Conservation (phyloP, 1,140 invertebrate species). For the Calephelis nemesis region DNA sequence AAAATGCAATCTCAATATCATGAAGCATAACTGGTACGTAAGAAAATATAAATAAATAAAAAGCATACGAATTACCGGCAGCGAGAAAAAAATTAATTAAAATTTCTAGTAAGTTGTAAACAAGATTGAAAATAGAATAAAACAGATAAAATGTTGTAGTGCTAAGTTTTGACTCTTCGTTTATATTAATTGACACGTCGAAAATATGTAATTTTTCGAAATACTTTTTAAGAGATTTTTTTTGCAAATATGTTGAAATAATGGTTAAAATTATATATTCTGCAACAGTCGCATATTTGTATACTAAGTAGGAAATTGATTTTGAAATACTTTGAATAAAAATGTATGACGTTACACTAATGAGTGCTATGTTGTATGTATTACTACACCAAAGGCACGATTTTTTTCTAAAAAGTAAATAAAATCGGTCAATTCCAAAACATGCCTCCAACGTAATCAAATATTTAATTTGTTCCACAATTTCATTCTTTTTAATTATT, state of each 20-base stretch:
- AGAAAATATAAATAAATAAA: not conserved
- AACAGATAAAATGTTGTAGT: not conserved
- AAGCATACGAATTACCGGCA: not conserved
- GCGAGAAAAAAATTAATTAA: not conserved
- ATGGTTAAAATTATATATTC: not conserved
- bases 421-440: not conserved
- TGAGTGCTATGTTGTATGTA: not conserved
- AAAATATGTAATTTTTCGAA: slow-evolving; percentile 1
- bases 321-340: not conserved
- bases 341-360: not conserved
- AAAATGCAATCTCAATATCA: not conserved
- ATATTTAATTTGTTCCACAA: not conserved
- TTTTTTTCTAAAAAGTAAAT: not conserved
- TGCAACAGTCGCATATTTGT: not conserved
- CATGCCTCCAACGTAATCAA: not conserved
- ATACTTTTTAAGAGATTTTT: not conserved
- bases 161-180: not conserved
- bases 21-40: not conserved
- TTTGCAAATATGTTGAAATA: not conserved
- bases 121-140: not conserved
- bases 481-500: not conserved
- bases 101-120: not conserved
- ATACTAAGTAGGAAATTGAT: not conserved
- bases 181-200: not conserved
- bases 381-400: not conserved